These are phyloP conservation scores for Tenodera sinensis DNA, from an alignment of 2,888 invertebrate genomes.

Conservation along the genomic window DNA sequence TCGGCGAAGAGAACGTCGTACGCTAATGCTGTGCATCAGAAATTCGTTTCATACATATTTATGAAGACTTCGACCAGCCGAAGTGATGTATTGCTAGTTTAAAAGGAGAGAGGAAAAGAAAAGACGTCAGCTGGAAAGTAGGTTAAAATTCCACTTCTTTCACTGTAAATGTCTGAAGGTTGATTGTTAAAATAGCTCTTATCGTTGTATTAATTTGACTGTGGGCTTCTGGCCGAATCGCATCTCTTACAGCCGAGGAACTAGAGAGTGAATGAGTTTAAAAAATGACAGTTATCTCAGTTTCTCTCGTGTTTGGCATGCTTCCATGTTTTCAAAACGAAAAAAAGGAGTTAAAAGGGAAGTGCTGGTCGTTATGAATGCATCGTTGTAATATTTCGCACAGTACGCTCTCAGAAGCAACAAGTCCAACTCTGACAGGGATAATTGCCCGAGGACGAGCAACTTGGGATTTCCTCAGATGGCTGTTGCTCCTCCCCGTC, in stretches of 20 bases:
- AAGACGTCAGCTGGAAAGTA: too few relatives aligned
- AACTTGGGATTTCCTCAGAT: not conserved
- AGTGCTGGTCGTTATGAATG: not conserved
- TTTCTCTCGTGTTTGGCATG: not conserved
- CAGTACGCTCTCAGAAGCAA: not conserved
- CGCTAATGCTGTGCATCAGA: too few relatives aligned
- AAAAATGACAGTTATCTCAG: not conserved
- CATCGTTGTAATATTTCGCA: not conserved
- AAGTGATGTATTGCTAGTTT: too few relatives aligned
- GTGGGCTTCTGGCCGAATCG: not conserved
- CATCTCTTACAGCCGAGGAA: not conserved
- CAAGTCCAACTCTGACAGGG: not conserved
- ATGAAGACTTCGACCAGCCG: too few relatives aligned
- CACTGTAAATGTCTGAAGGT: not conserved
- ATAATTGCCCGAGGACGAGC: not conserved
- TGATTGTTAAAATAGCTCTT: not conserved
- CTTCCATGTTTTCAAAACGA: not conserved
- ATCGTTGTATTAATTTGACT: not conserved
- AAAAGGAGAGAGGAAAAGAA: too few relatives aligned
- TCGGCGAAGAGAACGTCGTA: too few relatives aligned
- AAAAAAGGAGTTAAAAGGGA: not conserved
- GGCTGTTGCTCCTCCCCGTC: not conserved
- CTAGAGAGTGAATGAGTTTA: not conserved
- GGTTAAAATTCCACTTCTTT: not conserved
- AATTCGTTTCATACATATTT: too few relatives aligned